Percentiles rank a stretch among this genome's conserved stretches.
phyloP scores from a whole-genome alignment of 2,888 invertebrate species.

The Apeira syringaria region DNA sequence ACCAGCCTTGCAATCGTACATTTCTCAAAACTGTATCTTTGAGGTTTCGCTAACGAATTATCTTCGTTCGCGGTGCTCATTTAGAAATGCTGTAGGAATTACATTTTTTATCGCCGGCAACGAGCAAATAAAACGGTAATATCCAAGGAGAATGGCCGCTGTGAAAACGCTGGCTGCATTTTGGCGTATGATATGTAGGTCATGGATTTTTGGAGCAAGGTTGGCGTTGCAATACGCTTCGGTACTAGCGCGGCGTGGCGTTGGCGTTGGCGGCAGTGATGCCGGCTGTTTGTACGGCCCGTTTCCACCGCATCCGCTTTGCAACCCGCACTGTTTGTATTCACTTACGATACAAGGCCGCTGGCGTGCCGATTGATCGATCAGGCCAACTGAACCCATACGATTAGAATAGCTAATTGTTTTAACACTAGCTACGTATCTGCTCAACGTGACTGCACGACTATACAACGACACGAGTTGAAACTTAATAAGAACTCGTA shows the following conservation, averaged over 20 bases:
- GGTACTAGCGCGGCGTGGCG: constrained; percentile 32
- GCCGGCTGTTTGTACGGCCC: not conserved
- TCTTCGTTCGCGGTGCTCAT: constrained; percentile 10
- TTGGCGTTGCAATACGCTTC: constrained; percentile 65
- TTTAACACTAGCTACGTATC: constrained; percentile 35
- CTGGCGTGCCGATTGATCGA: constrained; percentile 68
- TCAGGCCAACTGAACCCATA: constrained; percentile 63
- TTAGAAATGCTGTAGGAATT: constrained; percentile 12
- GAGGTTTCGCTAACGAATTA: constrained; percentile 16
- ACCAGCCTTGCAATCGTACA: constrained; percentile 8
- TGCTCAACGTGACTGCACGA: constrained; percentile 29
- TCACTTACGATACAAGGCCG: constrained; percentile 73
- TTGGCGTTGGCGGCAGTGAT: constrained; percentile 33
- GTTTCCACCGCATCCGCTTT: constrained; percentile 67
- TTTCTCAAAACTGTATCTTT: constrained; percentile 11
- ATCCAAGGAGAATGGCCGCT: constrained; percentile 44
- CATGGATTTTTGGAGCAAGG: constrained; percentile 80
- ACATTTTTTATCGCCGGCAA: constrained; percentile 18
- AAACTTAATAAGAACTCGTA: not conserved
- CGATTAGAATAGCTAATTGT: constrained; percentile 55
- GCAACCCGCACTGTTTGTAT: constrained; percentile 58
- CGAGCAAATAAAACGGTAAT: constrained; percentile 43
- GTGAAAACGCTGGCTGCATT: constrained; percentile 73
- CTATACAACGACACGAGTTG: not conserved
- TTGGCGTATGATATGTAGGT: constrained; percentile 75